Base-by-base conservation (phyloP, 92 coral and sea anemone genomes). In the Parazoanthus darwini region DNA sequence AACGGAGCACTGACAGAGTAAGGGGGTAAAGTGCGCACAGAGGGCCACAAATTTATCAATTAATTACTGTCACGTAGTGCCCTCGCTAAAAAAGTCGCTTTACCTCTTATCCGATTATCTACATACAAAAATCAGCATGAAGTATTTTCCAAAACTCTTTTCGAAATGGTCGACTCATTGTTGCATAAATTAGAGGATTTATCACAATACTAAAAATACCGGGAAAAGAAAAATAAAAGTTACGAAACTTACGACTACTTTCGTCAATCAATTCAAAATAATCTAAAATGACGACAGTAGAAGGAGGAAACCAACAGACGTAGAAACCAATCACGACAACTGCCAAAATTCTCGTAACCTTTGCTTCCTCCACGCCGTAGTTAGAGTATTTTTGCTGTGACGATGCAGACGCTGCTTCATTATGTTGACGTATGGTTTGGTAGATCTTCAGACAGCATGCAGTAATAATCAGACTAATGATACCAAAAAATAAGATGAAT, bases 371-470 rank as follows among this genome's bases (percentile, higher is more conserved):
- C 22, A 81, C 85, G 37, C 85, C 85, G 37, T 81, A 81, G 74
- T 73, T 3, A 0, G 85, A 81, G 26, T 65, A 29, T 22, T 54
- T 51, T 33, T 11, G 74, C 63, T 81, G 33, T 16, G 74, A 22
- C 15, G 35, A 14, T 20, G 44, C 22, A 13, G 29, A 54, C 5
- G 33, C 48, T 58, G 85, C 71, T 3, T 6, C 33, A 74, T 81
- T 81, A 72, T 81, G 85, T 23, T 63, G 85, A 81, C 73, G 85
- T 6, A 81, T 81, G 85, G 85, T 58, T 36, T 59, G 85, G 71
- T 59, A 54, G 33, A 81, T 81, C 85, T 9, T 81, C 74, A 81
- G 51, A 59, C 56, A 58, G 26, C 74, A 81, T 5, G 51, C 74
- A 59, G 29, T 11, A 22, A 81, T 35, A 65, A 81, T 13, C 0